Conservation (phyloP, 1,140 invertebrate species). For the Vanessa tameamea region DNA sequence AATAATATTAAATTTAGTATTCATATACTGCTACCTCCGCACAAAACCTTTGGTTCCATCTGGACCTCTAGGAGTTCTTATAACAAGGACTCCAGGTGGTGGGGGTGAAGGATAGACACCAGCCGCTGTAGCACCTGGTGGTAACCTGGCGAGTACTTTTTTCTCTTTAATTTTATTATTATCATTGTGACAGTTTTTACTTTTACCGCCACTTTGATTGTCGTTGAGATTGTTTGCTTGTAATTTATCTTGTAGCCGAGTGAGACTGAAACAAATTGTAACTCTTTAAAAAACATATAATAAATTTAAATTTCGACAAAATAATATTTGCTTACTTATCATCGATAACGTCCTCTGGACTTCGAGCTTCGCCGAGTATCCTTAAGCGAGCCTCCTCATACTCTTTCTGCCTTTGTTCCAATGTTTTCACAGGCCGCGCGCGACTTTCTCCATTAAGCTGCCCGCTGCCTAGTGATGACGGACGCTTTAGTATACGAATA, state of each 20-base stretch:
- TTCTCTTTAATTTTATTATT: slow-evolving; percentile 67
- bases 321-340: slow-evolving; percentile 80
- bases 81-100: slow-evolving; percentile 76
- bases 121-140: slow-evolving; percentile 52
- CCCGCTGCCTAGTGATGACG: slow-evolving; percentile 72
- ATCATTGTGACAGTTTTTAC: slow-evolving; percentile 59
- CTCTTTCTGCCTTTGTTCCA: slow-evolving; percentile 93
- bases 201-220: slow-evolving; percentile 51
- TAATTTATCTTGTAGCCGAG: slow-evolving; percentile 69
- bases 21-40: slow-evolving; percentile 79
- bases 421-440: slow-evolving; percentile 88
- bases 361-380: slow-evolving; percentile 90
- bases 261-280: slow-evolving; percentile 58
- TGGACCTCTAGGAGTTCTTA: slow-evolving; percentile 80
- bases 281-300: slow-evolving; percentile 12
- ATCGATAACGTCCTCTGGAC: slow-evolving; percentile 85
- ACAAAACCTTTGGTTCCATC: slow-evolving; percentile 82
- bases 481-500: slow-evolving; percentile 91
- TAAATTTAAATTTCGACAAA: neutral
- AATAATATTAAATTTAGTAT: slow-evolving; percentile 26
- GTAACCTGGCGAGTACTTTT: slow-evolving; percentile 62
- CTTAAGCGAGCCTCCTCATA: slow-evolving; percentile 92
- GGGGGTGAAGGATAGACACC: slow-evolving; percentile 73
- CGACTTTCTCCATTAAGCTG: slow-evolving; percentile 82
- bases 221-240: slow-evolving; percentile 73